phyloP scores from a whole-genome alignment of 2,113 vertebrate genomes.

The Pitta sordida region DNA sequence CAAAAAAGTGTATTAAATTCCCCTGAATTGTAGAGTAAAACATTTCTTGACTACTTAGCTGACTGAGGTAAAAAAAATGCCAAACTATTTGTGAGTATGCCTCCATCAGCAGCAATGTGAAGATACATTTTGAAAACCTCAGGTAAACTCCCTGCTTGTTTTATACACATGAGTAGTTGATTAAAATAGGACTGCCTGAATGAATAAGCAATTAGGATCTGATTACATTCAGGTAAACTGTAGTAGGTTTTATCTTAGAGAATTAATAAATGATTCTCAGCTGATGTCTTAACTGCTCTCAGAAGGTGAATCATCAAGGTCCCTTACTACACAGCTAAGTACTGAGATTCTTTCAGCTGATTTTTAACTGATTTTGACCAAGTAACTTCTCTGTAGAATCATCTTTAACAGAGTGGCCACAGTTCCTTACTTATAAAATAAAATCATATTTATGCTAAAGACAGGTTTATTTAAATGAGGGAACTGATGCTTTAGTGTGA shows the following conservation, averaged over 20 bases:
- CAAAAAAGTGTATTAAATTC: neutral
- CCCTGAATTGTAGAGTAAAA: neutral
- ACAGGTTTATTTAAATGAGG: slow-evolving; percentile 39
- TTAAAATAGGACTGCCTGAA: slow-evolving; percentile 52
- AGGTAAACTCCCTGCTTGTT: slow-evolving; percentile 55
- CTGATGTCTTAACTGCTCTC: neutral
- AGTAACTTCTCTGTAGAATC: slow-evolving; percentile 1
- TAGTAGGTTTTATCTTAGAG: slow-evolving; percentile 24
- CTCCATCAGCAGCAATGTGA: neutral
- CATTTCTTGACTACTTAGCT: neutral
- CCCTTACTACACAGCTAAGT: neutral
- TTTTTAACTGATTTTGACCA: slow-evolving; percentile 12
- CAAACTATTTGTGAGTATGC: neutral
- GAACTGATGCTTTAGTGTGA: slow-evolving; percentile 19
- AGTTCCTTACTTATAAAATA: slow-evolving; percentile 33
- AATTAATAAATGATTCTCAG: slow-evolving; percentile 26
- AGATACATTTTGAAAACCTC: slow-evolving; percentile 24
- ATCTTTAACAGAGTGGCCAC: neutral
- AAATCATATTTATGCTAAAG: slow-evolving; percentile 48
- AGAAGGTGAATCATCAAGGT: slow-evolving; percentile 10
- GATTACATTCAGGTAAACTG: slow-evolving; percentile 48
- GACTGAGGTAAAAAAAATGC: neutral
- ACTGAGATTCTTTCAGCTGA: neutral
- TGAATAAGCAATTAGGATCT: slow-evolving; percentile 62
- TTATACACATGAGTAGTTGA: slow-evolving; percentile 32